These are phyloP conservation scores for Gorsachius magnificus DNA, from an alignment of 2,797 vertebrate genomes.

Conservation along the genomic window DNA sequence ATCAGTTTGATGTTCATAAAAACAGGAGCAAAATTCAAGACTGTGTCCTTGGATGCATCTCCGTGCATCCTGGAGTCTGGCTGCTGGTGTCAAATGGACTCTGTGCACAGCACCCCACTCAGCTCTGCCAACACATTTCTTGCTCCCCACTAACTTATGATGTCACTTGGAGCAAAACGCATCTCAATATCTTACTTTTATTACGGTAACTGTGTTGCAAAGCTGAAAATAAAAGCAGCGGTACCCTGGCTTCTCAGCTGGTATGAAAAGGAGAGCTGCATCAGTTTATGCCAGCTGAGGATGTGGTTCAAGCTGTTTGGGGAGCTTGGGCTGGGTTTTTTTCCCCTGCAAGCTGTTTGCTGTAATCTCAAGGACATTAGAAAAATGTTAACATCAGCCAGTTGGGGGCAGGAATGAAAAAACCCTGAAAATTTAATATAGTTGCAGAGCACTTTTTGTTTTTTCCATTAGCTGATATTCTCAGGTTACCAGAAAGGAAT, in stretches of 20 bases:
- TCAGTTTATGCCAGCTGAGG: slow-evolving; percentile 5
- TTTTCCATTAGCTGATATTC: slow-evolving; percentile 61
- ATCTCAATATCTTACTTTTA: slow-evolving; percentile 13
- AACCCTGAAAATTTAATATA: slow-evolving; percentile 50
- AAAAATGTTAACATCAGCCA: slow-evolving; percentile 42
- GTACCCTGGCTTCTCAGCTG: neutral
- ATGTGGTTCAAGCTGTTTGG: neutral
- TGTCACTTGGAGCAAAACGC: slow-evolving; percentile 24
- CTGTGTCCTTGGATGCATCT: neutral
- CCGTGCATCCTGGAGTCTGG: neutral
- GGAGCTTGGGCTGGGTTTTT: neutral
- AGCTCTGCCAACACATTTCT: neutral
- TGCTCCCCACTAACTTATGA: slow-evolving; percentile 9
- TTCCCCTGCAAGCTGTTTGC: neutral
- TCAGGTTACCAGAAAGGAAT: slow-evolving; percentile 64
- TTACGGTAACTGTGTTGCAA: neutral
- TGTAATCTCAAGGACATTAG: neutral
- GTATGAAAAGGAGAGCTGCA: neutral
- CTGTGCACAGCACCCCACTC: neutral
- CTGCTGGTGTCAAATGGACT: neutral
- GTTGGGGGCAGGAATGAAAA: slow-evolving; percentile 26
- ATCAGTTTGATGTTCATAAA: neutral
- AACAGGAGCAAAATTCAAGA: neutral
- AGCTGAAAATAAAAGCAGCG: slow-evolving; percentile 25
- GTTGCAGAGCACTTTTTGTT: slow-evolving; percentile 31